Base-by-base conservation (phyloP, 2,797 vertebrate species). In the Parauchenoglanis punctatus region DNA sequence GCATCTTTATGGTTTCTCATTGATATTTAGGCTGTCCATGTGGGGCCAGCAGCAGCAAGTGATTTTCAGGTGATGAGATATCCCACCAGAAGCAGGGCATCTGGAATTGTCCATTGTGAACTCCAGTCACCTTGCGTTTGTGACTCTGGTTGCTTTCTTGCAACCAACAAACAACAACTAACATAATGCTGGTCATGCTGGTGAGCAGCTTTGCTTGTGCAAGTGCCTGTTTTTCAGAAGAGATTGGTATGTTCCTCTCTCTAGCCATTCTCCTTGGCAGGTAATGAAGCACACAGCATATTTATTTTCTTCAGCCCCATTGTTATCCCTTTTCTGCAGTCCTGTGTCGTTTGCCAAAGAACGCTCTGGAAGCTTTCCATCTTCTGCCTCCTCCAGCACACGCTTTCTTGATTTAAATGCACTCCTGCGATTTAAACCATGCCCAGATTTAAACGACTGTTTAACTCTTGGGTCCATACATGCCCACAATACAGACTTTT, bases 161-260 rank as follows among this genome's bases (percentile, higher is more conserved):
- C 31, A 81, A 56, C 17, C 28, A 58, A 58, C 28, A 40, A 44
- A 59, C 54, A 77, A 35, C 54, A 61, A 7, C 56, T 80, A 13
- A 23, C 3, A 40, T 40, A 40, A 58, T 80, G 76, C 17, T 11
- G 17, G 76, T 58, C 76, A 35, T 77, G 28, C 18, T 59, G 54
- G 76, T 31, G 52, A 56, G 11, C 11, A 59, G 31, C 56, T 81
- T 81, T 81, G 77, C 31, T 81, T 59, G 54, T 40, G 23, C 59
- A 61, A 81, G 31, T 54, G 40, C 18, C 17, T 61, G 77, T 35
- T 78, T 61, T 81, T 81, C 52, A 58, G 28, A 81, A 80, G 20
- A 54, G 75, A 78, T 78, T 78, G 59, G 56, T 13, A 35, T 78
- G 76, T 80, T 59, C 77, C 20, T 80, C 18, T 80, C 18, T 23